Evolutionary conservation across 2,888 invertebrate species (phyloP), one percentile per base, ranked within the genome.

Genomic region (Acleris literana): DNA sequence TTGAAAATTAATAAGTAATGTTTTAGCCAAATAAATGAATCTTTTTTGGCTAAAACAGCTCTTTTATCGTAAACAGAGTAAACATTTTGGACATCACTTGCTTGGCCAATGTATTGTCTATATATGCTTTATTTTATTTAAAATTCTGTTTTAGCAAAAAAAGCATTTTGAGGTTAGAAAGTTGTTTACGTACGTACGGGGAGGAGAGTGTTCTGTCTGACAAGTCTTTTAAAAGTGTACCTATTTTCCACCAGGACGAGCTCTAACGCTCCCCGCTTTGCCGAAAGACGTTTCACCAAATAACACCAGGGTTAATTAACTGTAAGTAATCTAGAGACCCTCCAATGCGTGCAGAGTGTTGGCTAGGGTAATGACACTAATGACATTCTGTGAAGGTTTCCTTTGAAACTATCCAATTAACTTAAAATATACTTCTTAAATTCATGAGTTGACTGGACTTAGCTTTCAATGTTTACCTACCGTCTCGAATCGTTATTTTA

Each of bases 291-390:
- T 54, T 44, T 51, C 44, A 49, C 9, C 57, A 49, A 54, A 63
- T 48, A 55, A 55, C 49, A 56, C 25, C n/a, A 46, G 56, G 51
- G 49, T 60, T 66, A 61, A 66, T 66, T 66, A 66, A 61, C 55
- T 51, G 49, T 29, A 49, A 59, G 64, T 51, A 33, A 58, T 61
- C 48, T 46, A 46, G 46, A 55, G 55, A 49, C 55, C 56, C 33
- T 33, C 9, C 33, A 33, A 9, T 33, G 33, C 33, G 33, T 9
- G 33, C 33, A 25, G 1, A 1, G 25, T 5, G 25, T 25, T 25
- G 25, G 22, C n/a, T 44, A 17, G 61, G 51, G 51, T 49, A 60
- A 52, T 25, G 60, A 60, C 49, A 51, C 22, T 49, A 60, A 52
- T 25, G 60, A 60, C 49, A 51, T 33, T 20, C 29, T 25, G 44